Evolutionary conservation across 2,113 vertebrate species (phyloP).

Genomic region (Bagarius yarrelli): DNA sequence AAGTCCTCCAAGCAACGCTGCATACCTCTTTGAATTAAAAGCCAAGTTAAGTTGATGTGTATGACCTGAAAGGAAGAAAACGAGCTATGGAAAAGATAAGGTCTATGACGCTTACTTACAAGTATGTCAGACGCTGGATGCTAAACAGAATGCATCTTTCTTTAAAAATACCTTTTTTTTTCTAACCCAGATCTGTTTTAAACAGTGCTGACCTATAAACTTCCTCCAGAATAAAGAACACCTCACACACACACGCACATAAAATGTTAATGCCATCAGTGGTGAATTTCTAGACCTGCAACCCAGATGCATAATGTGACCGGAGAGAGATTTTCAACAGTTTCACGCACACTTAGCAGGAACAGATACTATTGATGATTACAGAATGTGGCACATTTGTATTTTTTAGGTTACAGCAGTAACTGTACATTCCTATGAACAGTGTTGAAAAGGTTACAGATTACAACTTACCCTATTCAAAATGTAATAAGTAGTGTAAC

Average conservation of each 20-base stretch:
- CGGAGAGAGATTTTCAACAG: not conserved
- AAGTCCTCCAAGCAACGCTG: conserved; percentile 5
- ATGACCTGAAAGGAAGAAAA: not conserved
- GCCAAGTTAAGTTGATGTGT: conserved; percentile 9
- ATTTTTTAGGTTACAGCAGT: too few relatives aligned
- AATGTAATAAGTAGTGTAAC: too few relatives aligned
- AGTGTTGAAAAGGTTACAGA: too few relatives aligned
- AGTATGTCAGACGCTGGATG: conserved; percentile 35
- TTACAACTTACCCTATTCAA: too few relatives aligned
- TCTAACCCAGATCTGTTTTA: conserved; percentile 38
- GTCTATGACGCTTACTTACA: conserved; percentile 39
- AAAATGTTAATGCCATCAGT: not conserved
- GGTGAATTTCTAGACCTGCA: not conserved
- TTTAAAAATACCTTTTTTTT: conserved; percentile 16
- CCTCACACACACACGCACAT: not conserved
- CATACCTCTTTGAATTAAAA: conserved; percentile 22
- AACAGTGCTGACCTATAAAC: conserved; percentile 46
- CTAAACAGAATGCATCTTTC: conserved; percentile 25
- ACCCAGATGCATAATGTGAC: not conserved
- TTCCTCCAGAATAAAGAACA: conserved; percentile 25
- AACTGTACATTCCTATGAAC: too few relatives aligned
- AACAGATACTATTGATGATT: not conserved
- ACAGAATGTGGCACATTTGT: too few relatives aligned
- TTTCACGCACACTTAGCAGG: not conserved
- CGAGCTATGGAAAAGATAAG: conserved; percentile 10